Base-by-base conservation (phyloP, 2,113 vertebrate species). In the Poeciliopsis retropinna region DNA sequence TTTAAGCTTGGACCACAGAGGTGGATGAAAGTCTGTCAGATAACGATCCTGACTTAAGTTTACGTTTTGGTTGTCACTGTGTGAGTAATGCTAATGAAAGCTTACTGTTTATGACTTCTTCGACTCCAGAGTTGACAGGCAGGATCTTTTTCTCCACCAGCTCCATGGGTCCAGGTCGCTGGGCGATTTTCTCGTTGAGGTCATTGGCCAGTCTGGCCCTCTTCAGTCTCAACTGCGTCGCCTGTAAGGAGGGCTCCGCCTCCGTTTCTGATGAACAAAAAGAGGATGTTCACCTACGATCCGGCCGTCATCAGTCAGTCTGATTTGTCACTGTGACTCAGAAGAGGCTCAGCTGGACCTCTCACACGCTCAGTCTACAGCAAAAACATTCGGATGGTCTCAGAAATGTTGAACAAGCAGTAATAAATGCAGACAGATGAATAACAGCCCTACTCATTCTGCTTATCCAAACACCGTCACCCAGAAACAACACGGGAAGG, bases 141-240 rank as follows among this genome's bases (percentile, higher is more conserved):
- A 99, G 95, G 88, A 99, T 99, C 87, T 99, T 99, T 85, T 99
- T 99, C 93, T 97, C 97, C 71, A 99, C 96, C 79, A 99, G 94
- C 89, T 99, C 97, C 97, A 98, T 96, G 7, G 97, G 96, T 6
- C 97, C 98, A 4, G 98, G 98, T 67, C 97, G 94, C 76, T 97
- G 96, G n/a, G 97, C 94, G 17, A 99, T 96, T 92, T 98, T 99
- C 88, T 98, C 97, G 34, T 99, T 98, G 76, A 99, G 94, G 80
- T 98, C 97, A 80, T 98, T 96, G 6, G 97, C 95, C 64, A 99
- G 85, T 2, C 97, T 95, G 31, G 97, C 98, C 85, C 96, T 94
- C 93, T 99, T 99, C 91, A 99, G 86, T 87, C 95, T 98, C 94
- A 99, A 95, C 94, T 98, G 98, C n/a, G 97, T 97, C 84, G 97